Evolutionary conservation across 1,140 invertebrate genomes (phyloP), one percentile per base, ranked within the genome.

Genomic region (Hetaerina americana): DNA sequence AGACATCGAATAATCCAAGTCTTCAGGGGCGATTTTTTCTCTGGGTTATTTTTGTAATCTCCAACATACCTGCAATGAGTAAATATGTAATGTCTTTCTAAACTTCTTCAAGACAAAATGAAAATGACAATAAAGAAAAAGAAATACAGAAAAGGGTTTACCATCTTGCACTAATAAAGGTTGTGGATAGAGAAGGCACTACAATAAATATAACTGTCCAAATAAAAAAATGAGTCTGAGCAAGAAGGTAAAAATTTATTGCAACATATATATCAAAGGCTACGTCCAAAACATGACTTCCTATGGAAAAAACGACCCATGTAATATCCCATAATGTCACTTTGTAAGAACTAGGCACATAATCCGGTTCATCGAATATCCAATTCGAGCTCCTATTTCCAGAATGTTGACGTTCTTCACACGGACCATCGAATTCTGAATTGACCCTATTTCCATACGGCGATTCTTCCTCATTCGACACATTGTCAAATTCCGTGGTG

Each of bases 211-310:
- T 81, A 8, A 87, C 73, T 2, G 87, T 88, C 75, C 85, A 83
- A 8, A 83, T 81, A 76, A 88, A 88, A 74, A 87, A 87, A 66
- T 78, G 77, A 74, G 83, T 78, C 73, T 83, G 80, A 27, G 78
- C 76, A 28, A 81, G 80, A 72, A 81, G 86, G 86, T 80, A 79
- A 74, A 85, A 86, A 73, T 84, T 78, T 69, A 87, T 85, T 28
- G 87, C 86, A 24, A 88, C 78, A 78, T 88, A 88, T 26, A 87
- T 84, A 79, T 88, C 87, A n/a, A 87, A 78, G 22, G 82, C 84
- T 5, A 88, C 78, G 80, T 89, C 88, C 22, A 87, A 79, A n/a
- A 88, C 80, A 78, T 89, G 87, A 69, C 85, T 86, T 57, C 84
- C 77, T 66, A 87, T 87, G 3, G 86, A 86, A 5, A 86, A 76